A percentile compares a stretch with the other conserved stretches of the same genome.
Conservation (phyloP, 2,888 invertebrate genomes). For the Lobophora halterata region DNA sequence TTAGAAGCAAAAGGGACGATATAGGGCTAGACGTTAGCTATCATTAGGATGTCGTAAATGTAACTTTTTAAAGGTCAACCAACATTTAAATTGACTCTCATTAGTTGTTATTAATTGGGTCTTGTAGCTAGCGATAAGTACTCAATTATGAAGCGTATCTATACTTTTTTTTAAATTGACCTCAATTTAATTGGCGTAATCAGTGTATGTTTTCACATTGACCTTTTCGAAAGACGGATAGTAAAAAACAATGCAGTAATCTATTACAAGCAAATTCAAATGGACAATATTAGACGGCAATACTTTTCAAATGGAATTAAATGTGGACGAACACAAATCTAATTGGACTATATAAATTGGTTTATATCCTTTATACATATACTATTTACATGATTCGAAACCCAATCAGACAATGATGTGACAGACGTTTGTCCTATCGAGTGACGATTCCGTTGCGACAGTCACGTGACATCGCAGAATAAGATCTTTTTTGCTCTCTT, state of each 20-base stretch:
- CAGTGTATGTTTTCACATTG: slow-evolving; percentile 31
- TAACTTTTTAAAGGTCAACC: slow-evolving; percentile 54
- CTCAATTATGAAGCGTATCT: slow-evolving; percentile 10
- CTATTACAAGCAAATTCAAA: slow-evolving; percentile 52
- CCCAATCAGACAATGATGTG: slow-evolving; percentile 44
- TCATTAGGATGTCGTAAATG: slow-evolving; percentile 41
- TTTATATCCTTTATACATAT: slow-evolving; percentile 56
- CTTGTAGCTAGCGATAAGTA: slow-evolving; percentile 6
- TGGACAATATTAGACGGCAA: slow-evolving; percentile 75
- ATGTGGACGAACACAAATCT: slow-evolving; percentile 76
- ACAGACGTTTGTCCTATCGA: slow-evolving; percentile 26
- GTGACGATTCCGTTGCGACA: slow-evolving; percentile 25
- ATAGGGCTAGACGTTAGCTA: slow-evolving; percentile 42
- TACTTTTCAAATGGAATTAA: slow-evolving; percentile 70
- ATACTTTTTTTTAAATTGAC: slow-evolving; percentile 24
- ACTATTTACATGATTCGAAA: slow-evolving; percentile 63
- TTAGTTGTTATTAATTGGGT: slow-evolving; percentile 11
- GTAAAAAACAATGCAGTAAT: slow-evolving; percentile 49
- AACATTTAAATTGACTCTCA: slow-evolving; percentile 56
- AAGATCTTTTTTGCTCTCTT: slow-evolving; percentile 32
- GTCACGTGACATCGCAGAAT: slow-evolving; percentile 27
- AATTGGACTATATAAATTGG: slow-evolving; percentile 70
- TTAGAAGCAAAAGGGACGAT: slow-evolving; percentile 67
- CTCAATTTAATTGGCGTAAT: slow-evolving; percentile 28
- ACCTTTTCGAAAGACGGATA: slow-evolving; percentile 46